Evolutionary conservation across 2,888 invertebrate species (phyloP), one percentile per base, ranked within the genome.

Genomic region (Hedya salicella): DNA sequence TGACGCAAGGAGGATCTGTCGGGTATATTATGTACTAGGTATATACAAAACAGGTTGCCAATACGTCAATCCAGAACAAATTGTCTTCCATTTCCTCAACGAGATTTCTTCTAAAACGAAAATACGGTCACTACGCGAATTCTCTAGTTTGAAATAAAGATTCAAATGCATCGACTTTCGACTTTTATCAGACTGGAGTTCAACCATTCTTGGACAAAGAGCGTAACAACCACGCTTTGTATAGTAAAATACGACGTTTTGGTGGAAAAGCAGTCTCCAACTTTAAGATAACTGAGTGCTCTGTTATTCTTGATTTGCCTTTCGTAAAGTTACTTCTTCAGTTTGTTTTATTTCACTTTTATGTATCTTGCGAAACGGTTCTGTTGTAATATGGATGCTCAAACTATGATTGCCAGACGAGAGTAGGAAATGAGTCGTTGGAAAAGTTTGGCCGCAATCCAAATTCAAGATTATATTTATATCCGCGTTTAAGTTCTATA

Each of bases 131-230:
- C 21, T 16, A 54, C 3, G 46, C 50, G 50, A 64, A 64, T 50
- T 59, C 59, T 44, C 57, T 52, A 60, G 65, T 53, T 65, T 60
- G 30, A 46, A 46, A 65, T 65, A 65, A 65, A 53, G 59, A 65
- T 65, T 65, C 65, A 65, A 65, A 53, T 65, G 59, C 59, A 65
- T 59, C 52, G 52, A 53, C 36, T 65, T 59, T 59, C 46, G 59
- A 65, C 46, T 65, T 59, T 59, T 65, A 53, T 48, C 52, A 49
- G 48, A 56, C 17, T 36, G 19, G 13, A 36, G 44, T 46, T 46
- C 13, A 13, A 9, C 13, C 6, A 16, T 30, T 36, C 1, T 8
- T 3, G 17, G 13, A 2, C 32, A 4, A 46, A 57, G 17, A 44
- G 44, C 57, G 16, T 11, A 46, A 57, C n/a, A 9, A 11, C 57